Evolutionary conservation across 1,140 invertebrate species (phyloP).

Genomic region (Lordiphosa clarofinis): DNA sequence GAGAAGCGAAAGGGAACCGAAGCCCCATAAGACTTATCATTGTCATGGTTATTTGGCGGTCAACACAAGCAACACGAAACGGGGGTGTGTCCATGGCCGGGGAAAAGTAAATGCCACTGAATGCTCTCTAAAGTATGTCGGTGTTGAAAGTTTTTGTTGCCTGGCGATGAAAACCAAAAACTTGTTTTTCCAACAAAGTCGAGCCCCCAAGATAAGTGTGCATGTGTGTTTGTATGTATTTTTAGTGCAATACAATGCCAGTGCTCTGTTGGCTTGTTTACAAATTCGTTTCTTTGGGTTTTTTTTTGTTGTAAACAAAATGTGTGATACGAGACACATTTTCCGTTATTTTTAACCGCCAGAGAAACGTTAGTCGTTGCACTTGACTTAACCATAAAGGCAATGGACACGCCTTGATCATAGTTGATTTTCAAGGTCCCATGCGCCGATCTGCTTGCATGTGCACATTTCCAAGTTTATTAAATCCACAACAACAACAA

Average conservation of each 20-base stretch:
- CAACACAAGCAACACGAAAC: slow-evolving; percentile 19
- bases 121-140: slow-evolving; percentile 1
- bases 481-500: not conserved
- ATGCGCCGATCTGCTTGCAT: not conserved
- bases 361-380: slow-evolving; percentile 17
- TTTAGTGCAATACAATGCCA: slow-evolving; percentile 18
- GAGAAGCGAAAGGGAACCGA: slow-evolving; percentile 5
- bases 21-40: not conserved
- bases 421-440: too few species aligned
- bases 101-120: too few species aligned
- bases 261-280: slow-evolving; percentile 25
- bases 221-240: slow-evolving; percentile 8
- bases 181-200: slow-evolving; percentile 43
- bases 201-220: slow-evolving; percentile 29
- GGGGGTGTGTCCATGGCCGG: slow-evolving; percentile 22
- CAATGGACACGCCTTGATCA: too few species aligned
- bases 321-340: slow-evolving; percentile 11
- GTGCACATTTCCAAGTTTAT: slow-evolving; percentile 3
- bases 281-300: slow-evolving; percentile 9
- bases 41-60: slow-evolving; percentile 25
- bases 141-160: slow-evolving; percentile 37
- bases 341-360: slow-evolving; percentile 27
- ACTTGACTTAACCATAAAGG: slow-evolving; percentile 28
- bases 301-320: slow-evolving; percentile 18
- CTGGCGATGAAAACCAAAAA: slow-evolving; percentile 18